phyloP scores from a whole-genome alignment of 2,113 vertebrate genomes.

The Halcyon senegalensis region DNA sequence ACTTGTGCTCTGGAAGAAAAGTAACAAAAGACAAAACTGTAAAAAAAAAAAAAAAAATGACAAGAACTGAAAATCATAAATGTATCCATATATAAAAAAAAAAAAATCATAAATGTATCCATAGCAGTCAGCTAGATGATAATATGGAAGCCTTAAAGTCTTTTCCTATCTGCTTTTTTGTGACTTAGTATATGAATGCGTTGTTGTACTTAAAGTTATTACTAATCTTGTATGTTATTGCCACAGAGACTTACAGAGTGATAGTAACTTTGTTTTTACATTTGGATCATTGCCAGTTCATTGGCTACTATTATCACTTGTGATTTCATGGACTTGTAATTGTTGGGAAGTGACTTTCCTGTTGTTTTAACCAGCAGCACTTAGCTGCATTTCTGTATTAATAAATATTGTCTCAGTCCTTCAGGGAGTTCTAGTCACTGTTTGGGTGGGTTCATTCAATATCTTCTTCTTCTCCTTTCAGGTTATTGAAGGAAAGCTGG shows the following conservation, averaged over 20 bases:
- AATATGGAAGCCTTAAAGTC: not conserved
- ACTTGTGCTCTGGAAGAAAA: not conserved
- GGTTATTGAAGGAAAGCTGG: constrained; percentile 97
- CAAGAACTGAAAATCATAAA: not conserved
- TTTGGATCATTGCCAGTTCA: not conserved
- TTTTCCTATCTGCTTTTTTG: not conserved
- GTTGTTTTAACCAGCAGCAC: not conserved
- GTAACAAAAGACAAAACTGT: not conserved
- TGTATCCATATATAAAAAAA: not conserved
- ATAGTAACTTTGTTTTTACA: not conserved
- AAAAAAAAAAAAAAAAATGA: too few species aligned
- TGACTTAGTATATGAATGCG: not conserved
- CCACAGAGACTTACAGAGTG: not conserved
- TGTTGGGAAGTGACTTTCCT: not conserved
- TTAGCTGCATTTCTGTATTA: constrained; percentile 13
- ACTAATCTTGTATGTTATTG: not conserved
- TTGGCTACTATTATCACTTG: not conserved
- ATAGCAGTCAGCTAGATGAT: not conserved
- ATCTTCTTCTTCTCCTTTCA: constrained; percentile 61
- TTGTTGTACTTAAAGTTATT: not conserved
- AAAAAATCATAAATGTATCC: not conserved
- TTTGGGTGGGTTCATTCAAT: not conserved
- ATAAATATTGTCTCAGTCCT: constrained; percentile 24
- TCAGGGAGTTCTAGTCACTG: constrained; percentile 4
- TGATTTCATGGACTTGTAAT: not conserved